phyloP scores from a whole-genome alignment of 2,113 vertebrate species.

The Meleagris gallopavo region DNA sequence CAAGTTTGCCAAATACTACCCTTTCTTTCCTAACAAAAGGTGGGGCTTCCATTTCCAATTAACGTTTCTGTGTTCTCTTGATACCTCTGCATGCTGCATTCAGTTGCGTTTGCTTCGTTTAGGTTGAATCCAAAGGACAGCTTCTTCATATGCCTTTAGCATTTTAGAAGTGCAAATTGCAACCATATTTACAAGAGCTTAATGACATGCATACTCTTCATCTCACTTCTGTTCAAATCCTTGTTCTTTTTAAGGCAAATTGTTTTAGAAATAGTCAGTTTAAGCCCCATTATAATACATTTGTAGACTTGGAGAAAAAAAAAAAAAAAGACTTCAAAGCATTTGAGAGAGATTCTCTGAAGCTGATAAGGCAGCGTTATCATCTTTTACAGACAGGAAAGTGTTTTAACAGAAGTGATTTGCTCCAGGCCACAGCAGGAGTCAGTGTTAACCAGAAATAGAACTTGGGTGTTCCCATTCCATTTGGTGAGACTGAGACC shows the following conservation, averaged over 20 bases:
- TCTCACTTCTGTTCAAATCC: background rate
- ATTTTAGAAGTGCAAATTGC: conserved; percentile 1
- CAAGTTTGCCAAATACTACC: background rate
- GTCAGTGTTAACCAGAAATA: conserved; percentile 69
- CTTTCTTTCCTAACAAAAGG: background rate
- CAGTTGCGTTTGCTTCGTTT: background rate
- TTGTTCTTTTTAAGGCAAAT: conserved; percentile 33
- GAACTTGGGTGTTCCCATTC: conserved; percentile 68
- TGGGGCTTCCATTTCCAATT: background rate
- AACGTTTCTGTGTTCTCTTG: background rate
- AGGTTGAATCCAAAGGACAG: background rate
- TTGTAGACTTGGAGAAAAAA: conserved; percentile 41
- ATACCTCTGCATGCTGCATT: background rate
- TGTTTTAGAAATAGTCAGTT: conserved; percentile 38
- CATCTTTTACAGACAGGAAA: conserved; percentile 61
- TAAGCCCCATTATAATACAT: conserved; percentile 59
- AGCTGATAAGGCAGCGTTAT: conserved; percentile 67
- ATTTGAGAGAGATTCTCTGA: conserved; percentile 64
- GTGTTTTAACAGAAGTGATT: conserved; percentile 66
- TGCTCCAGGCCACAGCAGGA: conserved; percentile 69
- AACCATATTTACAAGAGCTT: background rate
- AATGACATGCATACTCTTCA: background rate
- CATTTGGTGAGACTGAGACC: conserved; percentile 51
- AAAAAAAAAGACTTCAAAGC: conserved; percentile 62
- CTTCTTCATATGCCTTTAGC: background rate